Percentiles rank a stretch among this genome's conserved stretches.
phyloP scores from a whole-genome alignment of 2,113 vertebrate species.

The Cryptotis parvus region DNA sequence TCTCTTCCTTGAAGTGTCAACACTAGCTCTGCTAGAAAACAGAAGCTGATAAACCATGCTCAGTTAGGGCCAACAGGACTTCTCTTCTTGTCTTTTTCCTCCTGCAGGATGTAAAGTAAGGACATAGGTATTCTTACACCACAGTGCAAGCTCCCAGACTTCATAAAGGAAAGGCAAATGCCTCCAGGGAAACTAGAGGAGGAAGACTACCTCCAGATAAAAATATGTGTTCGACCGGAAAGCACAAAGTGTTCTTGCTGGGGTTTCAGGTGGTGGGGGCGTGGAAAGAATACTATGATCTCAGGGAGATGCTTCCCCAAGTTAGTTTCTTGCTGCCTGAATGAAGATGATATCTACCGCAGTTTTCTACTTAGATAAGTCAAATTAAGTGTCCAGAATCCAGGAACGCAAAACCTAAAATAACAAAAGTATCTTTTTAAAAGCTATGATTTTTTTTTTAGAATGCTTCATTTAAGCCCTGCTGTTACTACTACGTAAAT shows the following conservation, averaged over 20 bases:
- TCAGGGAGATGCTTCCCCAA: not conserved
- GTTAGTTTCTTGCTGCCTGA: not conserved
- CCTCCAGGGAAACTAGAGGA: not conserved
- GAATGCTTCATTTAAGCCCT: not conserved
- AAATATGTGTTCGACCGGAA: not conserved
- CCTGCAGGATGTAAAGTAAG: slow-evolving; percentile 31
- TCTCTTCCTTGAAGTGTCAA: slow-evolving; percentile 41
- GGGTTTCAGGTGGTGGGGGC: not conserved
- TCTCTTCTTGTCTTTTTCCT: not conserved
- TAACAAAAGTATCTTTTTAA: not conserved
- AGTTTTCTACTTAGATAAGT: not conserved
- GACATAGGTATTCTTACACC: not conserved
- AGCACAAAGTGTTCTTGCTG: not conserved
- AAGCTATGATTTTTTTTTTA: not conserved
- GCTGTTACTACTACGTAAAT: slow-evolving; percentile 19
- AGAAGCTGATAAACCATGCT: slow-evolving; percentile 31
- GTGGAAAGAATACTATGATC: not conserved
- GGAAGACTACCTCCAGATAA: not conserved
- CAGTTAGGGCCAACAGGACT: not conserved
- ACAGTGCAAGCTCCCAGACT: not conserved
- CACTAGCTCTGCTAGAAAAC: not conserved
- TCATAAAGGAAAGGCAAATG: not conserved
- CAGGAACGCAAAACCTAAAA: not conserved
- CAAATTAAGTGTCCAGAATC: slow-evolving; percentile 20
- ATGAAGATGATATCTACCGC: not conserved